Percentiles rank a stretch among this genome's conserved stretches.
Evolutionary conservation across 2,113 vertebrate species (phyloP).

Genomic region (Riparia riparia): DNA sequence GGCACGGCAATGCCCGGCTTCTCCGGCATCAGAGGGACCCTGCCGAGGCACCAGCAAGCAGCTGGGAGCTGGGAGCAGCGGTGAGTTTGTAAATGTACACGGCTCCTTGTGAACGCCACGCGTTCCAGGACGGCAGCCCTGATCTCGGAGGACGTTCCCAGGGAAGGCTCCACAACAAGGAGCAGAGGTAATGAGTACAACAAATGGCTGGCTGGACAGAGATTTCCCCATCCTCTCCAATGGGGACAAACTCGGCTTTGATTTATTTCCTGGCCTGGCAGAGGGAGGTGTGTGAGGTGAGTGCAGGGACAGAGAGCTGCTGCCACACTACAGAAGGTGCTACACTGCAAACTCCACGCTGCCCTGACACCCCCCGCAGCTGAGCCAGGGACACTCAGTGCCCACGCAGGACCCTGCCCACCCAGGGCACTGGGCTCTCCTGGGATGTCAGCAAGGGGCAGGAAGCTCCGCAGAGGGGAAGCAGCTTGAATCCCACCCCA

Average conservation of each 20-base stretch:
- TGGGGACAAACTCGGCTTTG: background rate
- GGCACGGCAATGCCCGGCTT: background rate
- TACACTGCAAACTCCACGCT: no score
- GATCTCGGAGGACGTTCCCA: background rate
- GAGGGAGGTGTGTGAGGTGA: background rate
- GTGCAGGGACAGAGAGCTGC: background rate
- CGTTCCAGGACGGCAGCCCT: fast-evolving
- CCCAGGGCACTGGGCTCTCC: no score
- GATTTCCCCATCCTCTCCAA: background rate
- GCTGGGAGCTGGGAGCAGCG: background rate
- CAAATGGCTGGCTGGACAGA: background rate
- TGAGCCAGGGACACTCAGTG: no score
- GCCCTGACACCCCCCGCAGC: no score
- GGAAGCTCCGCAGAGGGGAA: background rate
- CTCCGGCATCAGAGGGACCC: background rate
- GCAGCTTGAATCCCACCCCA: background rate
- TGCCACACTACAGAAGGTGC: no score
- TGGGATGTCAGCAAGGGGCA: background rate
- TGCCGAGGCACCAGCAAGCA: background rate
- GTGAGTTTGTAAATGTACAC: background rate
- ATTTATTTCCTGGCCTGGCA: background rate
- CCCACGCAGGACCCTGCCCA: no score
- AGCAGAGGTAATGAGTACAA: background rate
- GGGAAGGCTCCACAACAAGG: background rate
- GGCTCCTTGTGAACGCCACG: background rate